phyloP scores from a whole-genome alignment of 1,140 invertebrate genomes.

The Pseudoatta argentina region DNA sequence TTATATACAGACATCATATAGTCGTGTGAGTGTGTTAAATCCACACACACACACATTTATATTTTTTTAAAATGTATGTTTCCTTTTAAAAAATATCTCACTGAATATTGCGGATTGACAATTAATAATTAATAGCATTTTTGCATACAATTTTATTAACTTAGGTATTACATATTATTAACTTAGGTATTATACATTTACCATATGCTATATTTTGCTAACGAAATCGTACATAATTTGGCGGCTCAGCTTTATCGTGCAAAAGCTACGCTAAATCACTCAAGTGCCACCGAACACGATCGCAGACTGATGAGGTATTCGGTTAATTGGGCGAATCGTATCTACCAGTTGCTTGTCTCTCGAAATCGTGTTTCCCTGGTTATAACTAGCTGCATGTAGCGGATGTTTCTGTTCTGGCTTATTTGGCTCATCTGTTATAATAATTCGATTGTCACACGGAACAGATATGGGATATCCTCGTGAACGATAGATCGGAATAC shows the following conservation, averaged over 20 bases:
- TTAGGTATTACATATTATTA: not conserved
- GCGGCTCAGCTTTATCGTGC: conserved; percentile 6
- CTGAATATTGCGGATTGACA: not conserved
- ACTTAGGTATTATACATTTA: no score
- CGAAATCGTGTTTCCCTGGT: conserved; percentile 36
- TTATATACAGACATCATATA: no score
- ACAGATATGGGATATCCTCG: conserved; percentile 33
- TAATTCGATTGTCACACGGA: conserved; percentile 49
- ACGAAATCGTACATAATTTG: conserved; percentile 16
- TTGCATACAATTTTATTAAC: not conserved
- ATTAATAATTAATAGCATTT: not conserved
- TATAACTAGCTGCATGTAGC: conserved; percentile 46
- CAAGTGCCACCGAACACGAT: conserved; percentile 56
- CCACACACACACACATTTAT: no score
- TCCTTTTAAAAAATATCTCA: not conserved
- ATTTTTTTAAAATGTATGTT: not conserved
- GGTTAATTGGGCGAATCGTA: conserved; percentile 58
- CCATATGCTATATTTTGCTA: not conserved
- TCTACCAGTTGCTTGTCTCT: conserved; percentile 55
- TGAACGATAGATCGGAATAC: conserved; percentile 41
- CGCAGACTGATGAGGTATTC: conserved; percentile 45
- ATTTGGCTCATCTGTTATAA: conserved; percentile 50
- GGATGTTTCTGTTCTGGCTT: conserved; percentile 57
- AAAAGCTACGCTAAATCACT: conserved; percentile 45
- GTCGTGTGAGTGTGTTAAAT: no score